Evolutionary conservation across 2,113 vertebrate species (phyloP).

Genomic region (Rallus limicola): DNA sequence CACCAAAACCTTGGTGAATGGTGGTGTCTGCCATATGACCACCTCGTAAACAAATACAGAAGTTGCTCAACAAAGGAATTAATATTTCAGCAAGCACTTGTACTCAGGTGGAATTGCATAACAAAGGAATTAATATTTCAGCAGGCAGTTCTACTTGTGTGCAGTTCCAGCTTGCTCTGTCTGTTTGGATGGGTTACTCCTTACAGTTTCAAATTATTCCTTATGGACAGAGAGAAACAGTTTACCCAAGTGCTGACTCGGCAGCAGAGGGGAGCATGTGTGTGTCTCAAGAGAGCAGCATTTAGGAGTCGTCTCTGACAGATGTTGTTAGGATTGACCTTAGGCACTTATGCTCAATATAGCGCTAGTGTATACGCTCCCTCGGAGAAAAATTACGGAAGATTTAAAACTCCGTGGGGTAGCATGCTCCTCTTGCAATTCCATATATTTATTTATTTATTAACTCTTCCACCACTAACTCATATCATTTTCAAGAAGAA

Average conservation of each 20-base stretch:
- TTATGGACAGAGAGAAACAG: not conserved
- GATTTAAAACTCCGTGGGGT: not conserved
- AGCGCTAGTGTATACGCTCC: not conserved
- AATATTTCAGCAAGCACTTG: conserved; percentile 23
- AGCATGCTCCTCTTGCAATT: not conserved
- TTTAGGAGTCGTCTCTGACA: not conserved
- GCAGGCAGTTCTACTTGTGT: not conserved
- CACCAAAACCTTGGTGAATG: not conserved
- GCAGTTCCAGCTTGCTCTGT: not conserved
- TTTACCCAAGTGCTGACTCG: not conserved
- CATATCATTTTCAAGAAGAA: not conserved
- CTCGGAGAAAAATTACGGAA: not conserved
- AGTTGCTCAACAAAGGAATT: not conserved
- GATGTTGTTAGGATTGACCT: not conserved
- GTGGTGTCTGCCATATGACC: not conserved
- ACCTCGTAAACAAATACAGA: not conserved
- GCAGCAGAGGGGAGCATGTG: not conserved
- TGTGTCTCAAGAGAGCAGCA: not conserved
- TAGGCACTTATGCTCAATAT: not conserved
- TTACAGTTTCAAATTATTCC: not conserved
- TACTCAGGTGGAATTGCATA: not conserved
- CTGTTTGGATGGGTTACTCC: not conserved
- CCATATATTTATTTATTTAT: not conserved
- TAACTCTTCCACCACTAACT: not conserved
- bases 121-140: conserved; percentile 24